phyloP scores from a whole-genome alignment of 2,113 vertebrate species.

The Elephas maximus region DNA sequence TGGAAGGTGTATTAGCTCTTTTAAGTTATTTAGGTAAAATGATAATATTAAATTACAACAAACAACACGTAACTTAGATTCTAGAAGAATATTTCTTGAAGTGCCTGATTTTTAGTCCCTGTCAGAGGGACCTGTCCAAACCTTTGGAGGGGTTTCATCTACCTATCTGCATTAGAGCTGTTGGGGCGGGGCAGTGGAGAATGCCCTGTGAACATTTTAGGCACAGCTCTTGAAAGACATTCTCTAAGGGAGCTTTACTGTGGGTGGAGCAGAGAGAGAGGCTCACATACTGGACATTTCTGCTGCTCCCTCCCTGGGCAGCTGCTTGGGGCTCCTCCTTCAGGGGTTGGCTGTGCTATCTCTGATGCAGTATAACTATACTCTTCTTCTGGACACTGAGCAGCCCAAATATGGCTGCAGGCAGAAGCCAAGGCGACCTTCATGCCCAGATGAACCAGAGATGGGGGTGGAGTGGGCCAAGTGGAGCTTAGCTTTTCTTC shows the following conservation, averaged over 20 bases:
- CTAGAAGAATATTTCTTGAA: background rate
- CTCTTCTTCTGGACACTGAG: conserved; percentile 32
- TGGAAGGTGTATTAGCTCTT: background rate
- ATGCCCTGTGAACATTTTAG: background rate
- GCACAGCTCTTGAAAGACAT: background rate
- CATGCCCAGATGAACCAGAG: conserved; percentile 68
- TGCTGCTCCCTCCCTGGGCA: background rate
- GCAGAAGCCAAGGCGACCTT: conserved; percentile 68
- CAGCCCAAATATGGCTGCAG: conserved; percentile 51
- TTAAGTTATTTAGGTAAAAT: background rate
- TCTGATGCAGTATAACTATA: background rate
- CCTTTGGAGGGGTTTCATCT: background rate
- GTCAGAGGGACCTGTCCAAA: background rate
- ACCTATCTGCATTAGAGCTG: background rate
- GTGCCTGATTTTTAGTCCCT: background rate
- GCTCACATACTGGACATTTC: background rate
- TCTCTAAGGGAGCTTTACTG: background rate
- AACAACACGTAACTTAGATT: background rate
- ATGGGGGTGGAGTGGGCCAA: conserved; percentile 4
- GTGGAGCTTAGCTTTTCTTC: conserved; percentile 44
- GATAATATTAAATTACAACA: background rate
- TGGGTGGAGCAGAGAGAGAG: background rate
- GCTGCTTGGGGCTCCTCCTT: background rate
- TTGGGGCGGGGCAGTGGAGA: background rate
- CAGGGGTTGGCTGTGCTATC: background rate